Conservation (phyloP, 2,113 vertebrate genomes). For the Xenus cinereus region DNA sequence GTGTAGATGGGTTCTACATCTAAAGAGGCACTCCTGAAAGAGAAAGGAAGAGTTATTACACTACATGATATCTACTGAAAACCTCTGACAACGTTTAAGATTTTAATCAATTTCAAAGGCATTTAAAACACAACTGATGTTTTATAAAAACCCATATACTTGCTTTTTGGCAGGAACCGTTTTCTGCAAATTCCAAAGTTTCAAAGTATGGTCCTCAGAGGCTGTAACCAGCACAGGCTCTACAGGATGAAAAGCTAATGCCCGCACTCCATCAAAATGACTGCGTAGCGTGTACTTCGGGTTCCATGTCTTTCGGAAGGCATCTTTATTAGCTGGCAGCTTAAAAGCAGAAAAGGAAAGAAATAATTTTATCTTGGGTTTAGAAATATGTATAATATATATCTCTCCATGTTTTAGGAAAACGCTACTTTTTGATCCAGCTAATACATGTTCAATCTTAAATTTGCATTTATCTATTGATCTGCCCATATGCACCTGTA, state of each 20-base stretch:
- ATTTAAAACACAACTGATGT: neutral
- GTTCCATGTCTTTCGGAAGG: conserved; percentile 98
- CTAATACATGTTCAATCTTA: neutral
- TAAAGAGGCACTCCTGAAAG: conserved; percentile 96
- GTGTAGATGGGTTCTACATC: conserved; percentile 99
- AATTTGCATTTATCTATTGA: neutral
- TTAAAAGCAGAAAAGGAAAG: conserved; percentile 58
- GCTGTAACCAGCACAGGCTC: conserved; percentile 97
- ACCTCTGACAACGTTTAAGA: neutral
- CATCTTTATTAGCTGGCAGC: conserved; percentile 95
- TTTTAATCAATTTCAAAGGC: neutral
- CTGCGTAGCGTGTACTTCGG: conserved; percentile 96
- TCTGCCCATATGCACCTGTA: neutral
- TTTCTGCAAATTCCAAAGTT: conserved; percentile 99
- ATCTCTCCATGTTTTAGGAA: neutral
- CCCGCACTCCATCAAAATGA: conserved; percentile 96
- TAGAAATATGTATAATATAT: neutral
- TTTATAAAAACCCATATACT: conserved; percentile 62
- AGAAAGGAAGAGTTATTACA: neutral
- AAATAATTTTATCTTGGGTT: neutral
- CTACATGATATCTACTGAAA: neutral
- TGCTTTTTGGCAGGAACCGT: conserved; percentile 99
- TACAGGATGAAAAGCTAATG: conserved; percentile 95
- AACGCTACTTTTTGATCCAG: neutral
- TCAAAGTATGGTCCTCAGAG: conserved; percentile 97